These are phyloP conservation scores for Scylla paramamosain DNA, from an alignment of 1,140 invertebrate species.

Conservation along the genomic window DNA sequence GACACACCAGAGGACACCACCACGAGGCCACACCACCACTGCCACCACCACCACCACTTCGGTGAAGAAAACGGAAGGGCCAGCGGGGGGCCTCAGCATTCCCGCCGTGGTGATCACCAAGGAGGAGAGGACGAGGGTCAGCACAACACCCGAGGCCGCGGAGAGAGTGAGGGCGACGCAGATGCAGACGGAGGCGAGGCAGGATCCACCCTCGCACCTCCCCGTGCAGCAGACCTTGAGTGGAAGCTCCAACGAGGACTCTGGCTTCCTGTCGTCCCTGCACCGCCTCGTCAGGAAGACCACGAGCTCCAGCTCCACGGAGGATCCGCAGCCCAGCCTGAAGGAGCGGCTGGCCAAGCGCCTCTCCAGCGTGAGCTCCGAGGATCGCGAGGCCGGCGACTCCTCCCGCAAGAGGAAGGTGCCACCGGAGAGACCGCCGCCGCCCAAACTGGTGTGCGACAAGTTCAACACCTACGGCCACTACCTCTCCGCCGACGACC, in stretches of 20 bases:
- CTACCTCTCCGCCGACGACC: conserved; percentile 26
- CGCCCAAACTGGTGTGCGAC: conserved; percentile 55
- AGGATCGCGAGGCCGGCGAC: conserved; percentile 50
- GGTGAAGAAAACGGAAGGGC: neutral
- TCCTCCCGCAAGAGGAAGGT: conserved; percentile 53
- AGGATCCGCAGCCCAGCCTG: conserved; percentile 54
- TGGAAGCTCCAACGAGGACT: conserved; percentile 64
- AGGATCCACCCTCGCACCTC: neutral
- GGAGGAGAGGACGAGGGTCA: neutral
- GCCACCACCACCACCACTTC: neutral
- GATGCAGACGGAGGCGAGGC: neutral
- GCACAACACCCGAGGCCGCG: neutral
- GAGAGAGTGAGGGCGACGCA: neutral
- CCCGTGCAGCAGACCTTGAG: conserved; percentile 30
- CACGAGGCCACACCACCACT: neutral
- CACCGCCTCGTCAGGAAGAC: conserved; percentile 67
- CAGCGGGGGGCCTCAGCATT: neutral
- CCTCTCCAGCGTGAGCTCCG: conserved; percentile 65
- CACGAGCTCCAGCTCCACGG: conserved; percentile 55
- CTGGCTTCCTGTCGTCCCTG: conserved; percentile 60
- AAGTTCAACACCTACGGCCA: conserved; percentile 64
- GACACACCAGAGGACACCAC: neutral
- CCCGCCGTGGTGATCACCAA: neutral
- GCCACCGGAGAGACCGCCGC: conserved; percentile 64
- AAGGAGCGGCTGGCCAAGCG: conserved; percentile 61